phyloP scores from a whole-genome alignment of 2,113 vertebrate genomes.

The Urocolius indicus region DNA sequence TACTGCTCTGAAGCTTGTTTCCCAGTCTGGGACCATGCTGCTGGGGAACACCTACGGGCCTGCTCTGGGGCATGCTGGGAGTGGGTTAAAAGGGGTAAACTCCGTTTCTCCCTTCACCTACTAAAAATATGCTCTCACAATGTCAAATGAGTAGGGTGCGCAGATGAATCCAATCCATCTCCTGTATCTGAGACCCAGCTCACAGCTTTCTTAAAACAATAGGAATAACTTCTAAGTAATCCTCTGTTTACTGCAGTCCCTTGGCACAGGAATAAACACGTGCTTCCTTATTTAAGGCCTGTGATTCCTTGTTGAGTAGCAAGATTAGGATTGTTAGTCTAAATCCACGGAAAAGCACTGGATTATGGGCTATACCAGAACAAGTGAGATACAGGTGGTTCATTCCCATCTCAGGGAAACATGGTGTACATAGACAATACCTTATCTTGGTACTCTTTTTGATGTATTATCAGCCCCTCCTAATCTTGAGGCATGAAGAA shows the following conservation, averaged over 20 bases:
- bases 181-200: not conserved
- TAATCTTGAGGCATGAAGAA: not conserved
- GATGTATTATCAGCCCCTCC: not conserved
- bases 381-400: not conserved
- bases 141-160: not conserved
- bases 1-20: not conserved
- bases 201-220: not conserved
- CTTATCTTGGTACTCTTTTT: not conserved
- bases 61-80: not conserved
- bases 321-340: not conserved
- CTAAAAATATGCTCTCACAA: not conserved
- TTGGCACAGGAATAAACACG: not conserved
- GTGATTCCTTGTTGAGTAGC: not conserved
- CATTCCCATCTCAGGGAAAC: not conserved
- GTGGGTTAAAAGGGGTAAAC: not conserved
- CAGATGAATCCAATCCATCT: not conserved
- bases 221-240: not conserved
- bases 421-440: not conserved
- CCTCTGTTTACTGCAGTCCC: not conserved
- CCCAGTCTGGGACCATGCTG: not conserved
- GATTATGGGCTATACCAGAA: not conserved
- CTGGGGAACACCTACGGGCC: not conserved
- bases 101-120: not conserved
- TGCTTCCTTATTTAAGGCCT: not conserved
- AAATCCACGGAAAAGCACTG: not conserved